phyloP scores from a whole-genome alignment of 2,888 invertebrate species.

The Molorchus minor region DNA sequence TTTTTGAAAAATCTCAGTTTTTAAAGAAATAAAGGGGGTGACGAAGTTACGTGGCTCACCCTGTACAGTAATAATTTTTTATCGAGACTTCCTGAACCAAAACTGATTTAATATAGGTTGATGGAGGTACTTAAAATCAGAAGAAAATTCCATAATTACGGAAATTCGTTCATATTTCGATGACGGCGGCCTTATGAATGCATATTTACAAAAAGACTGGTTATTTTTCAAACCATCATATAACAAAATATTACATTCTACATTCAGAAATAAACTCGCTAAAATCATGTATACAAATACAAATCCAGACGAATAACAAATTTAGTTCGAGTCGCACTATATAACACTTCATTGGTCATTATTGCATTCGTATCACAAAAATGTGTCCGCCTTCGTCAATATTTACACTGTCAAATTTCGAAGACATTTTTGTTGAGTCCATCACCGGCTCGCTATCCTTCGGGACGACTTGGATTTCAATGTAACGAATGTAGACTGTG shows the following conservation, averaged over 20 bases:
- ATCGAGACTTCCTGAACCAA: too few species aligned
- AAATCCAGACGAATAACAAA: conserved; percentile 23
- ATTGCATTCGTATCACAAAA: conserved; percentile 60
- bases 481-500: conserved; percentile 55
- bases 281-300: conserved; percentile 27
- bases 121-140: too few species aligned
- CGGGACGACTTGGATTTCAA: conserved; percentile 37
- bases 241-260: not conserved
- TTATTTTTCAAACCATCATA: not conserved
- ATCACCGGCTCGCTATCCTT: too few species aligned
- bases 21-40: too few species aligned
- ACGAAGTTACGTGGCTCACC: too few species aligned
- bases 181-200: not conserved
- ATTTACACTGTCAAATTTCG: conserved; percentile 38
- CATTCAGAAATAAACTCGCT: not conserved
- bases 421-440: conserved; percentile 8
- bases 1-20: too few species aligned
- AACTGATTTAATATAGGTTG: too few species aligned
- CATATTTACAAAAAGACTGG: not conserved
- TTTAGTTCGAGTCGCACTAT: conserved; percentile 32
- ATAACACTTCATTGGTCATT: conserved; percentile 57
- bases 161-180: too few species aligned
- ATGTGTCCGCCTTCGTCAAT: conserved; percentile 35
- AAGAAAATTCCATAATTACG: too few species aligned
- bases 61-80: too few species aligned